Conservation (phyloP, 2,113 vertebrate species). For the Tauraco erythrolophus region DNA sequence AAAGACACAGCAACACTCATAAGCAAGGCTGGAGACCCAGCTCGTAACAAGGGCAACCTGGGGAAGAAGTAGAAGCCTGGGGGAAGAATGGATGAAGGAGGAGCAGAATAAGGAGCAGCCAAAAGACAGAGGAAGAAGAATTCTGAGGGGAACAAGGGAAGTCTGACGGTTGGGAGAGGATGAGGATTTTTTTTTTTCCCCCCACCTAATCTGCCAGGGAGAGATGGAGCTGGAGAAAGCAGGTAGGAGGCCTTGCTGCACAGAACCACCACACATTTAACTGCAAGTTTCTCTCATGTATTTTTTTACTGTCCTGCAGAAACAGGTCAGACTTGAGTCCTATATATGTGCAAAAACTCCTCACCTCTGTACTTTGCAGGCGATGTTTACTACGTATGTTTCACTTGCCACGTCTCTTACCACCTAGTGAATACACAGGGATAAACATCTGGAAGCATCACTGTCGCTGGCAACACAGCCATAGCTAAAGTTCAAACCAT, state of each 20-base stretch:
- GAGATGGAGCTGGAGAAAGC: not conserved
- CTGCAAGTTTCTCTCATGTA: not conserved
- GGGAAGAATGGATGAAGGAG: not conserved
- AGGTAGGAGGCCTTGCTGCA: not conserved
- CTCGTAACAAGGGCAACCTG: not conserved
- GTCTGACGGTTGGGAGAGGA: not conserved
- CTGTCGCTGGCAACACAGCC: not conserved
- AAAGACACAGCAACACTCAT: not conserved
- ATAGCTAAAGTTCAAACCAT: not conserved
- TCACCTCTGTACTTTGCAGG: not conserved
- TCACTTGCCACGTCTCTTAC: not conserved
- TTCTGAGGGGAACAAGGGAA: not conserved
- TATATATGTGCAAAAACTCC: rapidly evolving
- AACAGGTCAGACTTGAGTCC: not conserved
- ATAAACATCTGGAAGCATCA: not conserved
- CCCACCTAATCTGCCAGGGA: not conserved
- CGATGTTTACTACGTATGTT: not conserved
- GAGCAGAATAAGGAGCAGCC: not conserved
- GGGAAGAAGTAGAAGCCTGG: not conserved
- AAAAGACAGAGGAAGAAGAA: not conserved
- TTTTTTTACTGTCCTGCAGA: not conserved
- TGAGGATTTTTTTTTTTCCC: not conserved
- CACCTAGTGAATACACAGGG: not conserved
- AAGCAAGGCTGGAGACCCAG: not conserved
- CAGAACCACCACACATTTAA: not conserved